phyloP scores from a whole-genome alignment of 2,888 invertebrate genomes.

The Lydus trimaculatus region DNA sequence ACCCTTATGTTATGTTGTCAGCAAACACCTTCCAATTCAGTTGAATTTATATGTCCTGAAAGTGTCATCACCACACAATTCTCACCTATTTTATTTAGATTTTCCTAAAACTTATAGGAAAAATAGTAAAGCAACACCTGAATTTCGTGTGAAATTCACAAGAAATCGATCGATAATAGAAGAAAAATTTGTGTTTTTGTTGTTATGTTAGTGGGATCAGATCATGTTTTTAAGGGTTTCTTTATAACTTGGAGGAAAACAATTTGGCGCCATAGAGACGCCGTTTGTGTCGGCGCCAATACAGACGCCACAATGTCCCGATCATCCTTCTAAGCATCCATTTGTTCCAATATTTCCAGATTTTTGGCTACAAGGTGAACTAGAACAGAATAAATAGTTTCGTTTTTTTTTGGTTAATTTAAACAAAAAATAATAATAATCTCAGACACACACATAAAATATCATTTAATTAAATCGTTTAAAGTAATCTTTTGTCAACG shows the following conservation, averaged over 20 bases:
- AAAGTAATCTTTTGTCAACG: not conserved
- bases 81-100: not conserved
- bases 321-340: constrained; percentile 8
- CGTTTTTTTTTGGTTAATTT: too few relatives aligned
- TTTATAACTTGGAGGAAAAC: constrained; percentile 11
- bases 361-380: not conserved
- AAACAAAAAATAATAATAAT: too few relatives aligned
- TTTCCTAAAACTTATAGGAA: not conserved
- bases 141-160: not conserved
- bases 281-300: constrained; percentile 26
- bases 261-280: constrained; percentile 23
- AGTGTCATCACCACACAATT: not conserved
- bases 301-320: constrained; percentile 28
- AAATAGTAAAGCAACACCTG: not conserved
- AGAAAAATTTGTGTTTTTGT: not conserved
- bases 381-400: not conserved
- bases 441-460: too few relatives aligned
- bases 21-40: not conserved
- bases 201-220: not conserved
- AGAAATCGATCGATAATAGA: not conserved
- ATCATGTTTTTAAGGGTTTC: constrained; percentile 6
- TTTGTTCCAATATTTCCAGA: not conserved
- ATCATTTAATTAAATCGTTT: not conserved
- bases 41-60: not conserved
- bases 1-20: not conserved